A percentile compares a stretch with the other conserved stretches of the same genome.
phyloP scores from a whole-genome alignment of 2,888 invertebrate genomes.

The Agrotis ipsilon region DNA sequence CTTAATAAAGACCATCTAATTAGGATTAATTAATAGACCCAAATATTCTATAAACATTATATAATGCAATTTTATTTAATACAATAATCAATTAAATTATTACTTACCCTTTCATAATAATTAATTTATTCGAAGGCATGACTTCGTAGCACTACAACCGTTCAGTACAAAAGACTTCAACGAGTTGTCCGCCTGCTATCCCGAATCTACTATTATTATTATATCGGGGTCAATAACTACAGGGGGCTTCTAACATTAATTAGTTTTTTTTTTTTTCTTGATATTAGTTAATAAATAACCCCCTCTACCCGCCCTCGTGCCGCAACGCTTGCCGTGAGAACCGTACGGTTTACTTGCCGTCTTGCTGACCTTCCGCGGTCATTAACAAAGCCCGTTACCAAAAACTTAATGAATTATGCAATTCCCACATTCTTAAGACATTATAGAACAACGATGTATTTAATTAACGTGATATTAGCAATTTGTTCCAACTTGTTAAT shows the following conservation, averaged over 20 bases:
- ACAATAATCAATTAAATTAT: not conserved
- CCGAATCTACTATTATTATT: constrained; percentile 31
- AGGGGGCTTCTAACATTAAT: constrained; percentile 31
- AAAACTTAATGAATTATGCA: constrained; percentile 65
- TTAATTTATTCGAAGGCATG: constrained; percentile 33
- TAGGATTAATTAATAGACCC: not conserved
- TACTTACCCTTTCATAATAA: constrained; percentile 18
- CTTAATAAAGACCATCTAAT: not conserved
- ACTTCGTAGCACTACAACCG: constrained; percentile 29
- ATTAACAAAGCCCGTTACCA: constrained; percentile 64
- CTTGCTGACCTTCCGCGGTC: constrained; percentile 66
- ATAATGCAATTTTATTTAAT: not conserved
- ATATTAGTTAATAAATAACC: constrained; percentile 20
- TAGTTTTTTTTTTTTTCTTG: constrained; percentile 41
- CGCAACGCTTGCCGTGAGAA: constrained; percentile 57
- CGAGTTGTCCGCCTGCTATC: constrained; percentile 70
- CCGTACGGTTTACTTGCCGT: constrained; percentile 62
- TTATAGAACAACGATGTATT: constrained; percentile 47
- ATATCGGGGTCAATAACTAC: constrained; percentile 9
- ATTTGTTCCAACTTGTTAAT: constrained; percentile 55
- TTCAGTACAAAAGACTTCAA: constrained; percentile 87
- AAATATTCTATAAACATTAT: not conserved
- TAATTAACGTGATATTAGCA: constrained; percentile 58
- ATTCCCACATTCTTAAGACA: constrained; percentile 58
- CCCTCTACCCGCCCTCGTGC: constrained; percentile 16